Evolutionary conservation across 1,140 invertebrate species (phyloP).

Genomic region (Rhyacophila brunnea): DNA sequence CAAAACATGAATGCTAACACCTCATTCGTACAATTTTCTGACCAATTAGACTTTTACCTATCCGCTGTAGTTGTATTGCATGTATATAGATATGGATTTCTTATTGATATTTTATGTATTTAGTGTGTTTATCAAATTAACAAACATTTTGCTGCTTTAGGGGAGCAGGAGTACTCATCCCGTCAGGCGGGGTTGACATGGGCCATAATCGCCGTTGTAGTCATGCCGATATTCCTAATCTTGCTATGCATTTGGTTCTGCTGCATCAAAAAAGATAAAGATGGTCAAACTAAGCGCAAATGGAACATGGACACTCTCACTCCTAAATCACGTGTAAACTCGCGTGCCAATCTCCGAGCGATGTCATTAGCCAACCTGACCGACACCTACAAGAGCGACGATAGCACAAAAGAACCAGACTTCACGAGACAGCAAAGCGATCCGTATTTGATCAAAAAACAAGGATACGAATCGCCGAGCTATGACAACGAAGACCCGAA

Average conservation of each 20-base stretch:
- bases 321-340: slow-evolving; percentile 55
- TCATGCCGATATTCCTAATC: slow-evolving; percentile 74
- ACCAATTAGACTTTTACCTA: too few relatives aligned
- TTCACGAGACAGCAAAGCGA: slow-evolving; percentile 29
- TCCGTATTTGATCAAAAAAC: slow-evolving; percentile 12
- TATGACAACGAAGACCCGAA: not conserved
- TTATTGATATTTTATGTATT: too few relatives aligned
- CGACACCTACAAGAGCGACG: slow-evolving; percentile 42
- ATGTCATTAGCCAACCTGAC: slow-evolving; percentile 53
- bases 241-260: slow-evolving; percentile 67
- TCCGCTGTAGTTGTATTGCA: too few relatives aligned
- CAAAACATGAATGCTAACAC: too few relatives aligned
- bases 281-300: slow-evolving; percentile 27
- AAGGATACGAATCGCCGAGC: slow-evolving; percentile 5
- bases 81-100: too few relatives aligned
- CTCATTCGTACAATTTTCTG: too few relatives aligned
- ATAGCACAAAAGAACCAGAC: slow-evolving; percentile 3
- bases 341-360: slow-evolving; percentile 55
- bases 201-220: slow-evolving; percentile 72
- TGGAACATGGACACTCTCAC: slow-evolving; percentile 48
- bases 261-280: slow-evolving; percentile 56
- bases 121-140: too few relatives aligned
- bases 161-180: slow-evolving; percentile 61
- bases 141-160: slow-evolving; percentile 37
- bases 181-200: slow-evolving; percentile 58